Conservation (phyloP, 2,797 vertebrate species). For the Synanceia verrucosa region DNA sequence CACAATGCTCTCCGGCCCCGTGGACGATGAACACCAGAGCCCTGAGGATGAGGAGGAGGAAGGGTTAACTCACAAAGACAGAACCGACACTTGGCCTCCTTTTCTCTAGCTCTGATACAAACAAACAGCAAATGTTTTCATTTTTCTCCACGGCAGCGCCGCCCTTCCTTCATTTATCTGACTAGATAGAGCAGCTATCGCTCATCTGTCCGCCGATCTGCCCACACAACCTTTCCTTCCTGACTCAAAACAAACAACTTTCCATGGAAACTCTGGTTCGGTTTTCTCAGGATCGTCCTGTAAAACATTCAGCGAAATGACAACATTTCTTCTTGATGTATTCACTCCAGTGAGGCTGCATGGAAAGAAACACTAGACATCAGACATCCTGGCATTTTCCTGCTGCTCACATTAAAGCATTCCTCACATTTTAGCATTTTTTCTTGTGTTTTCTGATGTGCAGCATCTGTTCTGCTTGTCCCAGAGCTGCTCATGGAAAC, state of each 20-base stretch:
- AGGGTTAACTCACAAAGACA: background rate
- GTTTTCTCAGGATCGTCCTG: background rate
- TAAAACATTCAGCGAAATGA: background rate
- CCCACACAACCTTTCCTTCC: constrained; percentile 21
- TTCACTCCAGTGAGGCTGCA: background rate
- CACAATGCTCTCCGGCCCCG: constrained; percentile 93
- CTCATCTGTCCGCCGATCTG: constrained; percentile 43
- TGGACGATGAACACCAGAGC: constrained; percentile 92
- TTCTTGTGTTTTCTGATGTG: background rate
- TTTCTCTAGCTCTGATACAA: background rate
- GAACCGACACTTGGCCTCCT: background rate
- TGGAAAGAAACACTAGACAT: background rate
- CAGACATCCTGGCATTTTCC: background rate
- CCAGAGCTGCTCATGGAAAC: background rate
- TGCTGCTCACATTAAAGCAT: background rate
- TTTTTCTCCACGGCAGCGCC: background rate
- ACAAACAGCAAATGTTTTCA: constrained; percentile 7
- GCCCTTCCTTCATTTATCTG: background rate
- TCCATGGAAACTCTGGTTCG: background rate
- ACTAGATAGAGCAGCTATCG: constrained; percentile 42
- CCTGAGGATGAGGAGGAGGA: constrained; percentile 73
- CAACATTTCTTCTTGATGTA: background rate
- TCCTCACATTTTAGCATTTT: too few species aligned
- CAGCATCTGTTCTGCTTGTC: background rate
- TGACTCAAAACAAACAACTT: constrained; percentile 27